phyloP scores from a whole-genome alignment of 2,797 vertebrate genomes.

The Arrhamphus sclerolepis region DNA sequence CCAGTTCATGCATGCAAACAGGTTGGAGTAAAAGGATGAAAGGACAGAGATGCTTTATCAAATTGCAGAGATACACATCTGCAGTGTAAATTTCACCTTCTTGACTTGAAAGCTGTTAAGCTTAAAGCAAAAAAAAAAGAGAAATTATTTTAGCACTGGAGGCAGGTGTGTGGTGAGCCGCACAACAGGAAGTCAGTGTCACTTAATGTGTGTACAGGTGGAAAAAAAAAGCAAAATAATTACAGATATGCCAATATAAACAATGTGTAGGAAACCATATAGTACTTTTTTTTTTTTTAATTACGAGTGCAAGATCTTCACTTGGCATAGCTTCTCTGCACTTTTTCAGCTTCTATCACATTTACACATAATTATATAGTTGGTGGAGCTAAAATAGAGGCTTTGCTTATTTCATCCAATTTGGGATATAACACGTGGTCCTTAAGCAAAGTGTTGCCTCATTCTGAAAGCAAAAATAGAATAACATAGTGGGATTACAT shows the following conservation, averaged over 20 bases:
- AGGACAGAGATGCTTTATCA: slow-evolving; percentile 11
- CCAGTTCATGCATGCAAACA: slow-evolving; percentile 1
- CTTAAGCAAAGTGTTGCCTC: slow-evolving; percentile 7
- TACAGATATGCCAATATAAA: slow-evolving; percentile 48
- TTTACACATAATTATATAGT: slow-evolving; percentile 44
- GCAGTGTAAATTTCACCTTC: slow-evolving; percentile 23
- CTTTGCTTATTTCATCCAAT: slow-evolving; percentile 29
- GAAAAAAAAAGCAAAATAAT: slow-evolving; percentile 59
- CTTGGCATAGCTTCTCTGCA: slow-evolving; percentile 13
- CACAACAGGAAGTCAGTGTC: slow-evolving; percentile 26
- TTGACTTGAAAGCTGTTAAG: slow-evolving; percentile 11
- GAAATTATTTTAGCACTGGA: slow-evolving; percentile 25
- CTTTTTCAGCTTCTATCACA: slow-evolving; percentile 26
- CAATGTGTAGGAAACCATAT: slow-evolving; percentile 34
- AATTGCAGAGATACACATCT: slow-evolving; percentile 29
- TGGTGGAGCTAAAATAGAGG: slow-evolving; percentile 18
- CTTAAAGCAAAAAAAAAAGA: slow-evolving; percentile 15
- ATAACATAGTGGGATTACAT: slow-evolving; percentile 19
- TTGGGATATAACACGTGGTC: slow-evolving; percentile 22
- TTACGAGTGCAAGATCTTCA: slow-evolving; percentile 25
- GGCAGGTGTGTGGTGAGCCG: slow-evolving; percentile 13
- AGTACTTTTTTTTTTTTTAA: slow-evolving; percentile 40
- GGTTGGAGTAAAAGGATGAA: slow-evolving; percentile 13
- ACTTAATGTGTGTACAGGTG: slow-evolving; percentile 13
- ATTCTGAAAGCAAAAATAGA: slow-evolving; percentile 29